Base-by-base conservation (phyloP, 2,888 invertebrate species). In the Eudemis profundana region DNA sequence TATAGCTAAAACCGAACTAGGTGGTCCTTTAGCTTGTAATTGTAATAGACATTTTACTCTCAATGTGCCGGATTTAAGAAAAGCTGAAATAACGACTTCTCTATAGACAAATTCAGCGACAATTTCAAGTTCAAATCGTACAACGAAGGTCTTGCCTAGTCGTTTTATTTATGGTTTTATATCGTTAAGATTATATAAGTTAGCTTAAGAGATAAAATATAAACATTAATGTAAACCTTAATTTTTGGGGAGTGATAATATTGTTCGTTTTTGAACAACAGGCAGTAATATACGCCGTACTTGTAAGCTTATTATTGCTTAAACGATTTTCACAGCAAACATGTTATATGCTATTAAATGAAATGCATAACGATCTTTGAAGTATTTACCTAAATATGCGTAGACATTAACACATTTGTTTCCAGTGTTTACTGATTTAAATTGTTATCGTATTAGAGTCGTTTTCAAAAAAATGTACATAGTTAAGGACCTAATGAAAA, bases 21-120 rank as follows among this genome's bases (percentile, higher is more conserved):
- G 90, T 29, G 88, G 89, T 54, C 80, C 84, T n/a, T 61, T 81
- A 59, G 82, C 82, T 69, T 91, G 91, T 74, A 86, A 82, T 71
- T 91, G 91, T 73, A 90, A 90, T 73, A 88, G 91, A 70, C 90
- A 91, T 81, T 91, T 91, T 70, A 87, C 86, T 59, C 75, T 91
- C 33, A 86, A 90, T 68, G 90, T 89, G 60, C 90, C 90, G 57
- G 84, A 86, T 77, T 81, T 89, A 60, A 85, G 79, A 67, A 84
- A 78, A 68, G 83, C 78, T 74, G 90, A 91, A 78, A 75, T 85
- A 51, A 85, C 90, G 44, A 92, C 91, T 67, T 87, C 84, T 79
- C 78, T 92, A 12, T 92, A 67, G 62, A 69, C 38, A 56, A 46
- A 51, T 54, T 10, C 47, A 42, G 38, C 49, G 50, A 42, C 51